Conservation (phyloP, 1,140 invertebrate genomes). For the Drosophila pruinosa region DNA sequence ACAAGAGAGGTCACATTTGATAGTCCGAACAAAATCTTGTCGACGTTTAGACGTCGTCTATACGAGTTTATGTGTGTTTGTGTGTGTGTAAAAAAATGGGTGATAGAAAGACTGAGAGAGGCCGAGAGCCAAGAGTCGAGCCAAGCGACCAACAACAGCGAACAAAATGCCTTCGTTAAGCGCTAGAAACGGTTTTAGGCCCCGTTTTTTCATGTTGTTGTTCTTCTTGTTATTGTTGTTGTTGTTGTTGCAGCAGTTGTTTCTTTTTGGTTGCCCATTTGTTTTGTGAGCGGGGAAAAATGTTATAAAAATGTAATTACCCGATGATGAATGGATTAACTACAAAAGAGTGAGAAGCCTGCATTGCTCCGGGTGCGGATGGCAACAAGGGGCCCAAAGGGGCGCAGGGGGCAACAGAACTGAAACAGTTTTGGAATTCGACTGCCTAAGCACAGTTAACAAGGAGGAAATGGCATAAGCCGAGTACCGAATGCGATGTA, state of each 20-base stretch:
- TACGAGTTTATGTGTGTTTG: constrained; percentile 8
- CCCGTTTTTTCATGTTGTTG: constrained; percentile 38
- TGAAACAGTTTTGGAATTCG: constrained; percentile 54
- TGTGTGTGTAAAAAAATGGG: constrained; percentile 58
- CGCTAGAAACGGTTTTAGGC: constrained; percentile 68
- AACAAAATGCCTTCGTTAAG: constrained; percentile 80
- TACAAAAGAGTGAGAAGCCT: constrained; percentile 74
- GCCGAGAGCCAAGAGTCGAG: constrained; percentile 1
- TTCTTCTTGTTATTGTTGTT: constrained; percentile 32
- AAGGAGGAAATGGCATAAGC: constrained; percentile 35
- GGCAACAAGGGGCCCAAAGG: not conserved
- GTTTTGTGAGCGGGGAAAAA: constrained; percentile 76
- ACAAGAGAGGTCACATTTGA: constrained; percentile 77
- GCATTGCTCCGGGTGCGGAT: constrained; percentile 65
- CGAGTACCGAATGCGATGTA: constrained; percentile 24
- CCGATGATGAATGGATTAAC: constrained; percentile 82
- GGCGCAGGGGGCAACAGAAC: constrained; percentile 9
- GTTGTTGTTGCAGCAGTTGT: constrained; percentile 44
- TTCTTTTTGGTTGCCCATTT: constrained; percentile 67
- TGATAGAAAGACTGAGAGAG: constrained; percentile 54
- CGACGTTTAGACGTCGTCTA: constrained; percentile 46
- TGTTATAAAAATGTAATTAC: constrained; percentile 82
- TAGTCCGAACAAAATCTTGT: constrained; percentile 75
- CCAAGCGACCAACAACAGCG: constrained; percentile 43
- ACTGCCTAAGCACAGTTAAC: constrained; percentile 49